Base-by-base conservation (phyloP, 2,797 vertebrate species). In the Melopsittacus undulatus region DNA sequence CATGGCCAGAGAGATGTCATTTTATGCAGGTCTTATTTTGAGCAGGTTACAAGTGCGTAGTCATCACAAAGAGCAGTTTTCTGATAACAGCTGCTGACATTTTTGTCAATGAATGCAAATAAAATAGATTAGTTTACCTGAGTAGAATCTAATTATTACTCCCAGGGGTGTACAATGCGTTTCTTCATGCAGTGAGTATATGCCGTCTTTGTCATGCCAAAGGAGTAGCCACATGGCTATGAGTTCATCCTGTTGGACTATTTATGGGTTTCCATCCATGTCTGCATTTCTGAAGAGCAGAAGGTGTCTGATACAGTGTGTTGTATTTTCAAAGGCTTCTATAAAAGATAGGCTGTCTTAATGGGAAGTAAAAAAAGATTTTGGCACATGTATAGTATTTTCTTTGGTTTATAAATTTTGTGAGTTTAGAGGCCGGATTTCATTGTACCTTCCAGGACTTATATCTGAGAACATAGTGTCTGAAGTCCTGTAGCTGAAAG, bases 41-140 rank as follows among this genome's bases (percentile, higher is more conserved):
- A 87, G 34, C 63, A 59, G 80, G 49, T 90, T 93, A 64, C 85
- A 85, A 78, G n/a, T 73, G 85, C 87, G 38, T 30, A 88, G 76
- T 89, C 87, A 94, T 91, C 85, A 82, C 81, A 90, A 90, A 93
- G 74, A 84, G 30, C 42, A 40, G 61, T 62, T 52, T 89, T 92
- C 74, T 89, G 57, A 34, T 91, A 95, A 92, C n/a, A 63, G 61
- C 85, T 91, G 73, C 85, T 94, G 85, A 94, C 36, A 1, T 42
- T 94, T 94, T 94, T 96, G 80, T 92, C 94, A 91, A 90, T 87
- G 80, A 89, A 49, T 87, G 85, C 74, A 85, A 95, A 62, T 90
- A 69, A 84, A 90, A 91, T 81, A 92, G 83, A 92, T 97, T 89
- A 80, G 77, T 68, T 90, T 91, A 63, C 86, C 59, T 93, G 89